Evolutionary conservation across 2,888 invertebrate genomes (phyloP).

Genomic region (Alsophila aescularia): DNA sequence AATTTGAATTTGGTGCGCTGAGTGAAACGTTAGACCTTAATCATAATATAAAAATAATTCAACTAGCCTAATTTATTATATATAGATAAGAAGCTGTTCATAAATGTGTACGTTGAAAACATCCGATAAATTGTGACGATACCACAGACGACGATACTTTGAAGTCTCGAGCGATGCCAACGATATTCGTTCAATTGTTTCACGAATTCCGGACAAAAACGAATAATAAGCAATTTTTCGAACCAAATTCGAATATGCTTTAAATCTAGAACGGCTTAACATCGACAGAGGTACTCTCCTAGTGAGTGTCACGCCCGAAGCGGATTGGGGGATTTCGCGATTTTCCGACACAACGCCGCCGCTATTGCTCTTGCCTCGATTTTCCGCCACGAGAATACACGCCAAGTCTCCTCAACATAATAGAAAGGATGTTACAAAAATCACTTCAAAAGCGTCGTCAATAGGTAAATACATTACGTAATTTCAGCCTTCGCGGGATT

Average conservation of each 20-base stretch:
- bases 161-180: background rate
- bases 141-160: background rate
- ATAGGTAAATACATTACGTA: constrained; percentile 38
- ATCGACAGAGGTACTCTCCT: constrained; percentile 52
- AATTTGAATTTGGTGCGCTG: no score
- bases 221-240: constrained; percentile 49
- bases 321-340: constrained; percentile 63
- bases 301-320: constrained; percentile 56
- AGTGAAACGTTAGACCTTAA: no score
- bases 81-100: no score
- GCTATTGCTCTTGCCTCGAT: constrained; percentile 47
- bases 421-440: constrained; percentile 44
- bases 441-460: constrained; percentile 32
- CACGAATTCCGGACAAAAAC: constrained; percentile 35
- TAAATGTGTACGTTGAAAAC: no score
- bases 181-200: constrained; percentile 24
- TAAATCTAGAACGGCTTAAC: constrained; percentile 59
- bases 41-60: no score
- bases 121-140: no score
- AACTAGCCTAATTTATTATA: no score
- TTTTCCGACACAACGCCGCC: constrained; percentile 59
- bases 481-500: constrained; percentile 27
- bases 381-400: constrained; percentile 50
- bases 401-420: constrained; percentile 46
- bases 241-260: constrained; percentile 45